phyloP scores from a whole-genome alignment of 2,797 vertebrate species.

The Odontamblyopus lacepedii region DNA sequence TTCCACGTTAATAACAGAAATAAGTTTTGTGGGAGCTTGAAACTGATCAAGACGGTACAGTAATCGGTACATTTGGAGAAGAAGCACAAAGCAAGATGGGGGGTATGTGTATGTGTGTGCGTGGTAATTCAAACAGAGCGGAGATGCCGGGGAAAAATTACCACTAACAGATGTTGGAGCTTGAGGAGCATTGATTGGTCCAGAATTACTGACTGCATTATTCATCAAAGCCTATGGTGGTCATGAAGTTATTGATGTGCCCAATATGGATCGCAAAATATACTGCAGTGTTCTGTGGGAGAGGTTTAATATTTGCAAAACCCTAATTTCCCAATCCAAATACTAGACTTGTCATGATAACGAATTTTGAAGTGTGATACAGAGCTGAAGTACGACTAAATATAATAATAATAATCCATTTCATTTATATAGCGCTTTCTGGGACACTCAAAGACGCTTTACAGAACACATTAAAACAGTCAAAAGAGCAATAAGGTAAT shows the following conservation, averaged over 20 bases:
- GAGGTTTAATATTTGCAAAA: slow-evolving; percentile 39
- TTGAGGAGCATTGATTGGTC: slow-evolving; percentile 81
- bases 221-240: slow-evolving; percentile 78
- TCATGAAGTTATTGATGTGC: slow-evolving; percentile 78
- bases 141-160: slow-evolving; percentile 77
- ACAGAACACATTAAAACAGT: too few species aligned
- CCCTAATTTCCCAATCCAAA: slow-evolving; percentile 50
- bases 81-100: slow-evolving; percentile 24
- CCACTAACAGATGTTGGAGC: slow-evolving; percentile 78
- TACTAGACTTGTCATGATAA: neutral
- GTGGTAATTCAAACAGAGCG: slow-evolving; percentile 73
- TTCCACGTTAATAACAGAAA: slow-evolving; percentile 70
- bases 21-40: slow-evolving; percentile 63
- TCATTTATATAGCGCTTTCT: too few species aligned
- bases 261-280: slow-evolving; percentile 74
- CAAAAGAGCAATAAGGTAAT: too few species aligned
- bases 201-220: slow-evolving; percentile 77
- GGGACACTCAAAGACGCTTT: too few species aligned
- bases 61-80: slow-evolving; percentile 44
- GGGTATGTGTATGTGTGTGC: slow-evolving; percentile 3
- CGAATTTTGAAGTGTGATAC: too few species aligned
- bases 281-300: slow-evolving; percentile 63
- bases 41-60: slow-evolving; percentile 64
- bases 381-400: too few species aligned
- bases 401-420: too few species aligned